A percentile compares a stretch with the other conserved stretches of the same genome.
Evolutionary conservation across 2,113 vertebrate genomes (phyloP).

Genomic region (Heterocephalus glaber): DNA sequence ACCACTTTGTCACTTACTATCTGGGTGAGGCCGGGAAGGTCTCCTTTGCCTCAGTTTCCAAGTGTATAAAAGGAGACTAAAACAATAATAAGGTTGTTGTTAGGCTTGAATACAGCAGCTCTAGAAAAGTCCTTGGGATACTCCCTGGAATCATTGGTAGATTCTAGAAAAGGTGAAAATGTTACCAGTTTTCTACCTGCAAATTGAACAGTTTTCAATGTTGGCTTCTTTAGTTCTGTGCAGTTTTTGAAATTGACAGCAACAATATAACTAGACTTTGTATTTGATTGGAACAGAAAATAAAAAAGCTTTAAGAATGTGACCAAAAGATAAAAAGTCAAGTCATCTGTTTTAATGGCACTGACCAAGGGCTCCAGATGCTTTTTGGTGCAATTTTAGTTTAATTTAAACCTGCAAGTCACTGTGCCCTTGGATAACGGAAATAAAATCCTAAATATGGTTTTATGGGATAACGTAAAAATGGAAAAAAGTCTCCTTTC

Average conservation of each 20-base stretch:
- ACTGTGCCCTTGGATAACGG: constrained; percentile 2
- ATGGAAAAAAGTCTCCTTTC: constrained; percentile 23
- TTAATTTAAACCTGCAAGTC: constrained; percentile 21
- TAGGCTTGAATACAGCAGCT: background rate
- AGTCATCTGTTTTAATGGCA: background rate
- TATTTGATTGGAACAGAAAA: constrained; percentile 36
- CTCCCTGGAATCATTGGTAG: rapidly evolving
- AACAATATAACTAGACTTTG: constrained; percentile 69
- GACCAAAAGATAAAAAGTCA: background rate
- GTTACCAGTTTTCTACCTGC: background rate
- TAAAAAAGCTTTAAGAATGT: background rate
- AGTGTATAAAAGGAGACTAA: background rate
- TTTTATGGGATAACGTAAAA: constrained; percentile 54
- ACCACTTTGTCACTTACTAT: background rate
- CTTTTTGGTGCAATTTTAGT: background rate
- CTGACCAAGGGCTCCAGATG: rapidly evolving
- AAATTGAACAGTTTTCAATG: constrained; percentile 39
- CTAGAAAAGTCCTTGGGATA: background rate
- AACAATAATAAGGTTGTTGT: background rate
- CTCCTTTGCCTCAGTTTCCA: background rate
- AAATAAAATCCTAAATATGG: constrained; percentile 64
- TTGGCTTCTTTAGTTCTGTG: constrained; percentile 74
- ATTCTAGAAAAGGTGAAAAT: background rate
- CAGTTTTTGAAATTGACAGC: constrained; percentile 75
- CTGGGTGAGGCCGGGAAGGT: background rate